Conservation (phyloP, 2,113 vertebrate genomes). For the Myrmecophaga tridactyla region DNA sequence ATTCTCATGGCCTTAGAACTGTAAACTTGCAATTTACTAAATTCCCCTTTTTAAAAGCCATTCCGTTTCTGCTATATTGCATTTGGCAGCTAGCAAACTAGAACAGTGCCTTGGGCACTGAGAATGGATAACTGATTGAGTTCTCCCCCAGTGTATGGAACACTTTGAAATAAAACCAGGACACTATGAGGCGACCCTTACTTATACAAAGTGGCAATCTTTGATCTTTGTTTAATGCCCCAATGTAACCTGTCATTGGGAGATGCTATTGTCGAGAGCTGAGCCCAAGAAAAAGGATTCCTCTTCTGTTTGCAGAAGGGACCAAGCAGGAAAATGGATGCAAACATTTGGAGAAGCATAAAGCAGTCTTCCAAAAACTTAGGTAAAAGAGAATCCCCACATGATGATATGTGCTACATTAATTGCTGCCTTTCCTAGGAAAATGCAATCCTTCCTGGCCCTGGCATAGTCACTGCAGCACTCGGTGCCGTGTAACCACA, state of each 20-base stretch:
- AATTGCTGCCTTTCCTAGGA: neutral
- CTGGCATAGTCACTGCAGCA: fast-evolving
- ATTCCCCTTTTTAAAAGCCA: too few species aligned
- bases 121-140: neutral
- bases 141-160: neutral
- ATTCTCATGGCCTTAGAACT: too few species aligned
- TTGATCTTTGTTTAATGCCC: neutral
- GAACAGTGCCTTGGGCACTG: neutral
- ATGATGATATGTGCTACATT: neutral
- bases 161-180: neutral
- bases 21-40: too few species aligned
- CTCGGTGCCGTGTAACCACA: fast-evolving
- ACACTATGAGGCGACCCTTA: neutral
- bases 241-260: neutral
- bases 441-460: neutral
- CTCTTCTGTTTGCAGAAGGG: neutral
- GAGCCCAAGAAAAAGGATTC: neutral
- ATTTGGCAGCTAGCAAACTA: too few species aligned
- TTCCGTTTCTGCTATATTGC: too few species aligned
- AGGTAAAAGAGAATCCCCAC: neutral
- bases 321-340: neutral
- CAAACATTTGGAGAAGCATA: neutral
- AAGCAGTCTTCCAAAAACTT: neutral
- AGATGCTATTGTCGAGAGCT: neutral
- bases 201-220: neutral